Evolutionary conservation across 2,113 vertebrate genomes (phyloP).

Genomic region (Antechinus stuartii): DNA sequence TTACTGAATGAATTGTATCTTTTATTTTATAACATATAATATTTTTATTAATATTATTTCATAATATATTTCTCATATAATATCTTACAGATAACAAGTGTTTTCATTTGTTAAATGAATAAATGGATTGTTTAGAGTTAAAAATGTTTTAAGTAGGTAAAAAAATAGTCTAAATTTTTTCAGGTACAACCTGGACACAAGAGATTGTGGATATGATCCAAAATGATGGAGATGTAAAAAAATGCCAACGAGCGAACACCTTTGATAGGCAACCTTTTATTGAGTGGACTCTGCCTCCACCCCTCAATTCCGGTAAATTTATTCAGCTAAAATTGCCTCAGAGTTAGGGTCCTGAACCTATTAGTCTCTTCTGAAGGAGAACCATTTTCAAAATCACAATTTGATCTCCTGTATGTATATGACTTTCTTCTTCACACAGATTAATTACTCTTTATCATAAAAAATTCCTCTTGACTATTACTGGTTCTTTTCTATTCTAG

Average conservation of each 20-base stretch:
- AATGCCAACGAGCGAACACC: conserved; percentile 77
- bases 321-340: not conserved
- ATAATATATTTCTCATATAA: not conserved
- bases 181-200: conserved; percentile 86
- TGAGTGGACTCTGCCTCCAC: conserved; percentile 69
- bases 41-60: not conserved
- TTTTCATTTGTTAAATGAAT: not conserved
- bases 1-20: not conserved
- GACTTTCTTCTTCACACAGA: not conserved
- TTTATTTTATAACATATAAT: not conserved
- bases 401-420: not conserved
- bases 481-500: not conserved
- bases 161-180: conserved; percentile 45
- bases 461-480: not conserved
- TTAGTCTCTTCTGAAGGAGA: not conserved
- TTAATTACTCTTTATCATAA: not conserved
- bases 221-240: conserved; percentile 79
- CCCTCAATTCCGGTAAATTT: conserved; percentile 70
- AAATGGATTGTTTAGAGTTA: not conserved
- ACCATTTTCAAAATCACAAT: not conserved
- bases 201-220: conserved; percentile 87
- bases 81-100: not conserved
- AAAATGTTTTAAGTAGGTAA: not conserved
- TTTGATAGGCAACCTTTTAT: conserved; percentile 83
- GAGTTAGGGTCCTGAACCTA: not conserved